A percentile compares a stretch with the other conserved stretches of the same genome.
Evolutionary conservation across 2,797 vertebrate species (phyloP).

Genomic region (Ambastaia sidthimunki): DNA sequence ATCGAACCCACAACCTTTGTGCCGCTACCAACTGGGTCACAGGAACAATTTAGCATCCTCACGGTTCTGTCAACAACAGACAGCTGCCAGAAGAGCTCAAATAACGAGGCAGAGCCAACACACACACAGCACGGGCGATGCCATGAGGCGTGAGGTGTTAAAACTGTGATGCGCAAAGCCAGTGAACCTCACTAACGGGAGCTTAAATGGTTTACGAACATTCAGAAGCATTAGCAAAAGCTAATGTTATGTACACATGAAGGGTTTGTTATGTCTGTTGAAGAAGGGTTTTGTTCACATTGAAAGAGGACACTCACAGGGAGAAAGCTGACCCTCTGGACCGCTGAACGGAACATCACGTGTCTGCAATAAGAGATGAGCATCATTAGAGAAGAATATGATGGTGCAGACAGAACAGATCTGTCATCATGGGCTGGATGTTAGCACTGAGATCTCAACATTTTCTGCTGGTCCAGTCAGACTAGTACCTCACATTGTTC

Average conservation of each 20-base stretch:
- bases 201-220: background rate
- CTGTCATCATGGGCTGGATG: slow-evolving; percentile 29
- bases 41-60: slow-evolving; percentile 67
- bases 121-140: slow-evolving; percentile 43
- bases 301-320: slow-evolving; percentile 81
- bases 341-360: slow-evolving; percentile 81
- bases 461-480: background rate
- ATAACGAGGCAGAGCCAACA: slow-evolving; percentile 68
- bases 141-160: slow-evolving; percentile 8
- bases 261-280: too few species aligned
- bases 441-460: slow-evolving; percentile 40
- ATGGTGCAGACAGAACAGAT: slow-evolving; percentile 9
- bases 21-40: too few species aligned
- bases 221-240: background rate
- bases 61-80: slow-evolving; percentile 74
- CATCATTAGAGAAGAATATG: slow-evolving; percentile 35
- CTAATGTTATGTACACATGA: slow-evolving; percentile 9
- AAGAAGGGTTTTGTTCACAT: slow-evolving; percentile 42
- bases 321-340: slow-evolving; percentile 79
- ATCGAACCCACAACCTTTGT: too few species aligned
- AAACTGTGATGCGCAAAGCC: slow-evolving; percentile 61
- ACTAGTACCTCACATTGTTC: too few species aligned
- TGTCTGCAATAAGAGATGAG: slow-evolving; percentile 70
- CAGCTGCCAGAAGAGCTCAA: slow-evolving; percentile 75
- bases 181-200: background rate